phyloP scores from a whole-genome alignment of 2,797 vertebrate genomes.

The Triplophysa bombifrons region DNA sequence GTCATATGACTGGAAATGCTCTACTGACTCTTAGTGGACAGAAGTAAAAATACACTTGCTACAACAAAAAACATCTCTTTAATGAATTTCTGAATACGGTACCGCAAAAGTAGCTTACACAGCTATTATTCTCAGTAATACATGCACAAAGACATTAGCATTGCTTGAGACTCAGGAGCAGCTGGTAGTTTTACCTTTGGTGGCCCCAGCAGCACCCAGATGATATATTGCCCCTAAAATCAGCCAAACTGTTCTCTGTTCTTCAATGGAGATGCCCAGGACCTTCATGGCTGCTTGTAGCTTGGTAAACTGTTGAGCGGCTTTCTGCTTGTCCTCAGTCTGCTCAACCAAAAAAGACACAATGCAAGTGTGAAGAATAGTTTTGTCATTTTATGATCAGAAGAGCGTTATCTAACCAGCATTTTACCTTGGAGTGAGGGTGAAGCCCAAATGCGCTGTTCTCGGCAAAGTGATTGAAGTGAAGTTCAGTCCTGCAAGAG shows the following conservation, averaged over 20 bases:
- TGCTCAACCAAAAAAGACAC: conserved; percentile 57
- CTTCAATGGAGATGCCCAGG: conserved; percentile 87
- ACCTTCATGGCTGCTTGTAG: conserved; percentile 96
- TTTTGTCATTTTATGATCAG: neutral
- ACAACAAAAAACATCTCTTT: neutral
- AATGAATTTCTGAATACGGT: too few species aligned
- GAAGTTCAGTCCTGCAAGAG: conserved; percentile 88
- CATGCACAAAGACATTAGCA: too few species aligned
- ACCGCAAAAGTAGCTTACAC: too few species aligned
- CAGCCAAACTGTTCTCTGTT: conserved; percentile 93
- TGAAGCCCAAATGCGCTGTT: conserved; percentile 87
- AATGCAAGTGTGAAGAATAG: neutral
- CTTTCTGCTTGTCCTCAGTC: conserved; percentile 94
- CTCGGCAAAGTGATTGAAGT: conserved; percentile 94
- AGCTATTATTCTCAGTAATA: too few species aligned
- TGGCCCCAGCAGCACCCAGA: conserved; percentile 92
- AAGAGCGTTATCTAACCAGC: neutral
- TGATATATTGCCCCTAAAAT: conserved; percentile 93
- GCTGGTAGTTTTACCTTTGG: conserved; percentile 83
- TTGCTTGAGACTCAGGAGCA: neutral
- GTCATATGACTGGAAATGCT: conserved; percentile 20
- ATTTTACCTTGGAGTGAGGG: conserved; percentile 85
- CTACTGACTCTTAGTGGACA: conserved; percentile 55
- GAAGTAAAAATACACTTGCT: conserved; percentile 9
- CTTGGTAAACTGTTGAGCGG: conserved; percentile 91